Percentiles rank a stretch among this genome's conserved stretches.
These are phyloP conservation scores for Turdus rufiventris DNA, from an alignment of 2,113 vertebrate genomes.

Conservation along the genomic window DNA sequence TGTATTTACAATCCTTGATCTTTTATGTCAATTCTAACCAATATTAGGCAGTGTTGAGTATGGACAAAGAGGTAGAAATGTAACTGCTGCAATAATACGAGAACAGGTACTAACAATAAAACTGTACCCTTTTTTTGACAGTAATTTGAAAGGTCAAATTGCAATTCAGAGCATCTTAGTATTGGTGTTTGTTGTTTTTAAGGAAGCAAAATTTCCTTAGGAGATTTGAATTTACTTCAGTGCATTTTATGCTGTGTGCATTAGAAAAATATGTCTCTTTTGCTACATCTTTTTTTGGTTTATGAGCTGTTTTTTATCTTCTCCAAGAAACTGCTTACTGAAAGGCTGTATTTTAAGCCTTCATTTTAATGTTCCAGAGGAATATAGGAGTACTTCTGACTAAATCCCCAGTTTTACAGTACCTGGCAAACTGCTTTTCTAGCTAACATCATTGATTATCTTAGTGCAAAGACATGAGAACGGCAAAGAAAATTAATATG, in stretches of 20 bases:
- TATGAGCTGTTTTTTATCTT: background rate
- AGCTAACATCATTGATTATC: background rate
- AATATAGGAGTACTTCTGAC: background rate
- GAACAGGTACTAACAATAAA: background rate
- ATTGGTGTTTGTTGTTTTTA: background rate
- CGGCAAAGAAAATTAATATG: conserved; percentile 19
- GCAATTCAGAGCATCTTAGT: background rate
- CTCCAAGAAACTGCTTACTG: background rate
- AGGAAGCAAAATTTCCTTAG: background rate
- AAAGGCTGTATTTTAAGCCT: background rate
- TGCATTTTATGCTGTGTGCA: background rate
- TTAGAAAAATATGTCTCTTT: background rate
- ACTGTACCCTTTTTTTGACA: background rate
- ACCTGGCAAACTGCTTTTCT: background rate
- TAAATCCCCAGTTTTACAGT: background rate
- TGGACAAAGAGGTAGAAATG: background rate
- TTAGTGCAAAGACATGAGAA: background rate
- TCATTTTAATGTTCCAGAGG: background rate
- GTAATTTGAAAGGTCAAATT: background rate
- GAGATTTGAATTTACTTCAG: background rate
- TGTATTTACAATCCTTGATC: background rate
- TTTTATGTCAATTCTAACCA: background rate
- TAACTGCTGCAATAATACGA: background rate
- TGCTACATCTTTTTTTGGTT: background rate
- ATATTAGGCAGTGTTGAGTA: background rate